Conservation (phyloP, 23 tunicate genomes). For the Phallusia fumigata region DNA sequence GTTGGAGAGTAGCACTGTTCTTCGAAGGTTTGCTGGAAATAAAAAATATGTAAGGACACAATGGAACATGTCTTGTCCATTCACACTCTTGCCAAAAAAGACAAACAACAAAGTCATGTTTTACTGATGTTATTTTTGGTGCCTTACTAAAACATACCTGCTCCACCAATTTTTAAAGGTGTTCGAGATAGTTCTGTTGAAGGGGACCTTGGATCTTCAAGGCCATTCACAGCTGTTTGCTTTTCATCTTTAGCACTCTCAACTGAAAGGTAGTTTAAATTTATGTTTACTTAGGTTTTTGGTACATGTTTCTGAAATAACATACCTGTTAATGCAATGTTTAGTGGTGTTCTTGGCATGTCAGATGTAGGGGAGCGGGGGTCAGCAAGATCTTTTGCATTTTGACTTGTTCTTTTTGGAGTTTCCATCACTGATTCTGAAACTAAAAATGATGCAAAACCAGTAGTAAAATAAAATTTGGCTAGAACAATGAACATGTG, state of each 20-base stretch:
- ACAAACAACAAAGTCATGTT: too few species aligned
- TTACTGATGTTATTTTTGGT: neutral
- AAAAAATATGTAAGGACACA: too few species aligned
- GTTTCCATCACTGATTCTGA: too few species aligned
- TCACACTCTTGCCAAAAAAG: too few species aligned
- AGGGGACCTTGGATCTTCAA: neutral
- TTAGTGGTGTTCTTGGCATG: slow-evolving; percentile 7
- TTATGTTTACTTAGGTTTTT: neutral
- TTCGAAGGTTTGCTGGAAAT: slow-evolving; percentile 30
- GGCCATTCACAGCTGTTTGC: neutral
- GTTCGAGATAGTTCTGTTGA: slow-evolving; percentile 1
- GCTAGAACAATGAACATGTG: too few species aligned
- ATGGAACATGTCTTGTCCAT: too few species aligned
- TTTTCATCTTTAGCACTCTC: neutral
- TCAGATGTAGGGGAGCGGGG: slow-evolving; percentile 5
- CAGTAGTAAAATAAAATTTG: too few species aligned
- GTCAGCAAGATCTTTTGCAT: slow-evolving; percentile 11
- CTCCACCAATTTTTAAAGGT: slow-evolving; percentile 10
- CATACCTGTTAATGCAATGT: neutral
- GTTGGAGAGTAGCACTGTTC: slow-evolving; percentile 48
- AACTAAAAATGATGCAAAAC: neutral
- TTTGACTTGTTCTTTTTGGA: neutral
- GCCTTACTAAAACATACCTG: neutral
- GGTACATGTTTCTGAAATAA: too few species aligned
- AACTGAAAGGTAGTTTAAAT: neutral